A percentile compares a stretch with the other conserved stretches of the same genome.
Conservation (phyloP, 2,888 invertebrate species). For the Orgyia antiqua region DNA sequence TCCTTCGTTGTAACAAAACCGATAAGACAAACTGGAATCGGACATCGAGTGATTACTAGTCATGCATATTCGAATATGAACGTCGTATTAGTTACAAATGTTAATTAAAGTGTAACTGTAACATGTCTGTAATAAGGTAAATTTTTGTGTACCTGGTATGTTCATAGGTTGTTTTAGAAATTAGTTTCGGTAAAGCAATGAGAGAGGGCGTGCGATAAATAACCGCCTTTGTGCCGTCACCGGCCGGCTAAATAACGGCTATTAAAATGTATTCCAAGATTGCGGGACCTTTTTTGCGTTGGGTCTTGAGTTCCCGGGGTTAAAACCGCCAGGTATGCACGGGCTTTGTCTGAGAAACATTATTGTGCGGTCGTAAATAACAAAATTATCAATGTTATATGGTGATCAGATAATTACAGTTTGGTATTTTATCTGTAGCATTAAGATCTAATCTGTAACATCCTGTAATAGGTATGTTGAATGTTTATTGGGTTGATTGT, state of each 20-base stretch:
- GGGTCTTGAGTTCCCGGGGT: constrained; percentile 37
- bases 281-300: constrained; percentile 62
- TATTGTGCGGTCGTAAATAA: constrained; percentile 19
- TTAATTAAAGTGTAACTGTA: constrained; percentile 49
- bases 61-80: constrained; percentile 54
- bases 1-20: constrained; percentile 23
- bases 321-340: constrained; percentile 43
- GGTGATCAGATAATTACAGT: constrained; percentile 1
- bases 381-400: constrained; percentile 11
- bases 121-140: constrained; percentile 35
- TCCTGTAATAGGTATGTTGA: too few species aligned
- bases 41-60: constrained; percentile 73
- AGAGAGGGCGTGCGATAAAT: constrained; percentile 78
- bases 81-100: constrained; percentile 44
- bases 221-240: constrained; percentile 76
- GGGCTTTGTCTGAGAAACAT: constrained; percentile 28
- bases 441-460: too few species aligned
- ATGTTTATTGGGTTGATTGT: too few species aligned
- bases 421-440: neutral
- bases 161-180: constrained; percentile 60
- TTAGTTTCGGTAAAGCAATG: constrained; percentile 64
- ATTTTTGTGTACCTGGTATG: constrained; percentile 30
- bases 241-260: constrained; percentile 71
- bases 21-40: constrained; percentile 66
- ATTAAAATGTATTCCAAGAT: constrained; percentile 74